Evolutionary conservation across 2,888 invertebrate species (phyloP).

Genomic region (Nymphalis c-album): DNA sequence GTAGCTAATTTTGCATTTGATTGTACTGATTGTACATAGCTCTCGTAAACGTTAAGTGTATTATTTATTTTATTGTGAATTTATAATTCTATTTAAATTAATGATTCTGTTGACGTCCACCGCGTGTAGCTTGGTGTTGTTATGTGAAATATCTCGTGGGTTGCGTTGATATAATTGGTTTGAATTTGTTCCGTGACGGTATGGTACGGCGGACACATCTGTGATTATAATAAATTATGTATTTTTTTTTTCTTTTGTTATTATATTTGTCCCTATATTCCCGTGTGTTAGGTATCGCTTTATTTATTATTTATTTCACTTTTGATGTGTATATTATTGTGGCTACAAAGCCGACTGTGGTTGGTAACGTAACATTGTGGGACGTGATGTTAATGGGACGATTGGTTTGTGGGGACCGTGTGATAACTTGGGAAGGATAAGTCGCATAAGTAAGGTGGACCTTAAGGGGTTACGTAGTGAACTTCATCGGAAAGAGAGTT

Average conservation of each 20-base stretch:
- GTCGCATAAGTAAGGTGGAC: not conserved
- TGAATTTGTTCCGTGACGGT: slow-evolving; percentile 40
- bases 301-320: slow-evolving; percentile 31
- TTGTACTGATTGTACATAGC: slow-evolving; percentile 74
- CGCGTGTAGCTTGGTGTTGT: slow-evolving; percentile 1
- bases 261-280: slow-evolving; percentile 44
- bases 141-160: slow-evolving; percentile 22
- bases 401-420: not conserved
- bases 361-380: not conserved
- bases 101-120: slow-evolving; percentile 24
- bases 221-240: slow-evolving; percentile 76
- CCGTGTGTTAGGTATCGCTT: slow-evolving; percentile 10
- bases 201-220: slow-evolving; percentile 54
- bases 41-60: slow-evolving; percentile 64
- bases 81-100: slow-evolving; percentile 46
- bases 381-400: not conserved
- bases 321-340: not conserved
- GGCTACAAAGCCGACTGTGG: not conserved
- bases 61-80: slow-evolving; percentile 50
- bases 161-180: slow-evolving; percentile 35
- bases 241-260: slow-evolving; percentile 57
- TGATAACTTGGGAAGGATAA: not conserved
- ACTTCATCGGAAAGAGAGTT: not conserved
- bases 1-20: slow-evolving; percentile 69
- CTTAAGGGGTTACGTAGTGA: not conserved